Base-by-base conservation (phyloP, 2,797 vertebrate species). In the Hyperoplus lanceolatus region DNA sequence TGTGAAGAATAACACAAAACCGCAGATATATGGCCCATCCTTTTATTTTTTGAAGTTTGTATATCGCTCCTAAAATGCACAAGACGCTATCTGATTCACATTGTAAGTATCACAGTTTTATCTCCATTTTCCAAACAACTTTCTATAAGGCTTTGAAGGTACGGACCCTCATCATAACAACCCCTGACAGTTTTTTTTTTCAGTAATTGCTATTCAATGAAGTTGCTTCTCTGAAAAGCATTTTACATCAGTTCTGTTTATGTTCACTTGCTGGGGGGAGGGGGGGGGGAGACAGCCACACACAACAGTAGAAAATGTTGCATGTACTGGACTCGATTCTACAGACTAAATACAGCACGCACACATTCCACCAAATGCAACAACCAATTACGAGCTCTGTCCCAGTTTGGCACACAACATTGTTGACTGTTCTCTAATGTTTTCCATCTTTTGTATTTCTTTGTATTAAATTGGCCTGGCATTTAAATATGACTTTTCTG, bases 1-100 rank as follows among this genome's bases (percentile, higher is more conserved):
- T 18, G 57, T 74, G 80, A 58, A 57, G 61, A 55, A 77, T 81
- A 77, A 78, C 43, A 49, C 3, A 63, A 29, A 29, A 46, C 73
- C 63, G 78, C 66, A 13, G 60, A 79, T 55, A 79, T 21, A 29
- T 29, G 29, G 29, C 29, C 29, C 29, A 29, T 29, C 29, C 29
- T 29, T 29, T 29, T 3, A 55, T n/a, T 36, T 63, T 46, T 59
- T 68, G 18, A 75, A 75, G 66, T 36, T 50, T 70, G 54, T 29
- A 8, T 16, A 42, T 15, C 6, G n/a, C 18, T 63, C 51, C 42
- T 57, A 8, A 38, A 64, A 61, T 15, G 49, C 16, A 7, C 42
- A 4, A 49, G 4, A 29, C 15, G 36, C 14, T 49, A 21, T 53
- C 29, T 16, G 29, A 63, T 45, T 74, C 38, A 5, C 9, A 45